These are phyloP conservation scores for Microctonus hyperodae DNA, from an alignment of 2,888 invertebrate genomes.

Conservation along the genomic window DNA sequence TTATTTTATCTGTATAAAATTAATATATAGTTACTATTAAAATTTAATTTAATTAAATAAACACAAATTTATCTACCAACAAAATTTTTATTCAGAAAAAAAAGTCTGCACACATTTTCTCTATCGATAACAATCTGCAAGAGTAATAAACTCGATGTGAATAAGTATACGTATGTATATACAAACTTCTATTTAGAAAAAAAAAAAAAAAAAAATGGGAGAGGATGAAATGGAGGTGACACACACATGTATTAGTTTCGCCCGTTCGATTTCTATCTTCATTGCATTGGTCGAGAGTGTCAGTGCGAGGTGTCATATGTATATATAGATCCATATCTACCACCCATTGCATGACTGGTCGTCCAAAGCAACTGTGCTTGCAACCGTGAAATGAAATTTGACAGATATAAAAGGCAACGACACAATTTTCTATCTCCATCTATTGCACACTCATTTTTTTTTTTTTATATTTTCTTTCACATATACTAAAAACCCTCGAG, in stretches of 20 bases:
- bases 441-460: constrained; percentile 30
- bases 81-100: constrained; percentile 17
- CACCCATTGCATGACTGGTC: constrained; percentile 36
- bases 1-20: too few species aligned
- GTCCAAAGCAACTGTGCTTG: constrained; percentile 44
- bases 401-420: constrained; percentile 56
- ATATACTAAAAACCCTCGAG: constrained; percentile 27
- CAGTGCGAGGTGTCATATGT: constrained; percentile 37
- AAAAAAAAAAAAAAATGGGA: too few species aligned
- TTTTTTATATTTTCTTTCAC: constrained; percentile 29
- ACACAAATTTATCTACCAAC: neutral
- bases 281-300: constrained; percentile 4
- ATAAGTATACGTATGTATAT: neutral
- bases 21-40: too few species aligned
- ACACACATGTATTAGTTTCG: constrained; percentile 8
- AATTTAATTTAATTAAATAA: neutral
- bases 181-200: too few species aligned
- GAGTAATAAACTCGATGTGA: constrained; percentile 23
- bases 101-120: constrained; percentile 6
- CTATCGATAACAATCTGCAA: constrained; percentile 22
- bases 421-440: constrained; percentile 27
- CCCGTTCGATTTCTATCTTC: constrained; percentile 1
- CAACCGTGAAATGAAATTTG: constrained; percentile 63
- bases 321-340: constrained; percentile 43
- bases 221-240: constrained; percentile 20